Evolutionary conservation across 2,113 vertebrate species (phyloP).

Genomic region (Oncorhynchus gorbuscha): DNA sequence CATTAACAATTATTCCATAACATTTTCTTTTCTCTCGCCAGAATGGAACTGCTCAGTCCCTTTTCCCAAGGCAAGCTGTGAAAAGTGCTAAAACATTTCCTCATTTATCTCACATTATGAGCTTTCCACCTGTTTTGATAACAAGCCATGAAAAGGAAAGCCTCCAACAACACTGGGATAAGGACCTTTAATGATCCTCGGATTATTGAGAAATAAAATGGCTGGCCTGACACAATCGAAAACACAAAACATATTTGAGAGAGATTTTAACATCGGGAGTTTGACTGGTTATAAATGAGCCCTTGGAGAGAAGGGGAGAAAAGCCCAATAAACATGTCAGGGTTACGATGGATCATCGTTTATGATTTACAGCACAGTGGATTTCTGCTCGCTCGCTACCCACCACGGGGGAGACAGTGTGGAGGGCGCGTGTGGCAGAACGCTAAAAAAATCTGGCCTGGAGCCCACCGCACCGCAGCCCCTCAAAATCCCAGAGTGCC

Average conservation of each 20-base stretch:
- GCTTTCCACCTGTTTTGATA: conserved; percentile 5
- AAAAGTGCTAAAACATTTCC: conserved; percentile 1
- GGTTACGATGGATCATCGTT: conserved; percentile 60
- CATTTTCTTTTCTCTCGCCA: conserved; percentile 20
- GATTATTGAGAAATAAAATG: not conserved
- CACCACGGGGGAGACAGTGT: conserved; percentile 28
- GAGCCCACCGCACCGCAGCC: not conserved
- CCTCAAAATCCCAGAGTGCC: not conserved
- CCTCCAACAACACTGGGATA: not conserved
- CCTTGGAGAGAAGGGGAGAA: conserved; percentile 46
- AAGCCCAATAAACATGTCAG: conserved; percentile 68
- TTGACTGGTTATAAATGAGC: conserved; percentile 55
- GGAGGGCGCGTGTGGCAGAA: conserved; percentile 55
- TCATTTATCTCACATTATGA: conserved; percentile 15
- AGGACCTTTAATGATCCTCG: not conserved
- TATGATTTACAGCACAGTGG: conserved; percentile 65
- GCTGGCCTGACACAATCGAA: conserved; percentile 13
- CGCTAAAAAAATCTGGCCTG: conserved; percentile 35
- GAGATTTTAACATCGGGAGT: conserved; percentile 46
- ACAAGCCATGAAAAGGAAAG: not conserved
- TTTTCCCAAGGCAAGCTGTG: not conserved
- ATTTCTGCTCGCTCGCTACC: conserved; percentile 58
- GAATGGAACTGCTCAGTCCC: conserved; percentile 3
- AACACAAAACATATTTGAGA: conserved; percentile 13
- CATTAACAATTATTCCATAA: conserved; percentile 24